Conservation (phyloP, 1,140 invertebrate species). For the Argopecten irradians region DNA sequence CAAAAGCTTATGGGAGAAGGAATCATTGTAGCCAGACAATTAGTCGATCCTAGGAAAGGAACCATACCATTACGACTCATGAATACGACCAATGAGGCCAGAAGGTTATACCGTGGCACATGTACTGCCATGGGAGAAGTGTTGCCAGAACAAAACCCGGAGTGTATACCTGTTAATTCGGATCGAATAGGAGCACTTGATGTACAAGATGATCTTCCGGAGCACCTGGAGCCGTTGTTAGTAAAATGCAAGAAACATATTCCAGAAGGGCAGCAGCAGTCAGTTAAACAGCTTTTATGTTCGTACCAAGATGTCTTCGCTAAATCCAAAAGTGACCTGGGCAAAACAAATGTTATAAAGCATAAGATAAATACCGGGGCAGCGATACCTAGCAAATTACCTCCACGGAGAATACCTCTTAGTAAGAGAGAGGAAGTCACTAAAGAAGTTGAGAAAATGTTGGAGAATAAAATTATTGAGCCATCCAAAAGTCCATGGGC, state of each 20-base stretch:
- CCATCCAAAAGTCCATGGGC: slow-evolving; percentile 58
- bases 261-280: not conserved
- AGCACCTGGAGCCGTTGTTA: slow-evolving; percentile 14
- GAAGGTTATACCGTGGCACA: not conserved
- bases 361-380: slow-evolving; percentile 45
- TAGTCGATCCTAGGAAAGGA: not conserved
- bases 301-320: slow-evolving; percentile 43
- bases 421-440: slow-evolving; percentile 26
- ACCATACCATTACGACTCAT: slow-evolving; percentile 25
- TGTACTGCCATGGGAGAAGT: not conserved
- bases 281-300: slow-evolving; percentile 8
- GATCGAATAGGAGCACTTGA: not conserved
- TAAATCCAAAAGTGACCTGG: slow-evolving; percentile 34
- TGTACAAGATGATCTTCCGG: not conserved
- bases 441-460: slow-evolving; percentile 42
- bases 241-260: not conserved
- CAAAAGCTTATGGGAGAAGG: not conserved
- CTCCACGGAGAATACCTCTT: slow-evolving; percentile 20
- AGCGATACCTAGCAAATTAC: slow-evolving; percentile 34
- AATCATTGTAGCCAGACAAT: not conserved
- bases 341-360: slow-evolving; percentile 37
- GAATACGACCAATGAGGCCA: not conserved
- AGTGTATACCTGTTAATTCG: not conserved
- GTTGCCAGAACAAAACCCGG: not conserved
- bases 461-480: slow-evolving; percentile 42